These are phyloP conservation scores for Minunthozetes semirufus DNA, from an alignment of 2,888 invertebrate species.

Conservation along the genomic window DNA sequence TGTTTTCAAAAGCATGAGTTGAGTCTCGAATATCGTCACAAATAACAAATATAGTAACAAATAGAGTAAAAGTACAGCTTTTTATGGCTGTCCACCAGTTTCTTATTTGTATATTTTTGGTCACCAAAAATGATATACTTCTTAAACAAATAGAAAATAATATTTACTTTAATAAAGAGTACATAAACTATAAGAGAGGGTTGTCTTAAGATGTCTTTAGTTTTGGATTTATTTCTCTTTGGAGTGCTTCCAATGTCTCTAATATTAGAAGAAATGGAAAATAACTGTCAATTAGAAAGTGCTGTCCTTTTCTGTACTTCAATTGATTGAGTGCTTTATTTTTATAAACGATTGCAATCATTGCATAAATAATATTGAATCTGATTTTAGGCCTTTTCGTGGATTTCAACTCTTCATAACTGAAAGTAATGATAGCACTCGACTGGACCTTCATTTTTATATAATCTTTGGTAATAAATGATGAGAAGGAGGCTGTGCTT, in stretches of 20 bases:
- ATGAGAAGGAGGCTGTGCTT: too few species aligned
- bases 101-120: background rate
- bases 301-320: background rate
- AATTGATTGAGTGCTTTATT: background rate
- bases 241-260: background rate
- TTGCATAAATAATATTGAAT: background rate
- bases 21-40: too few species aligned
- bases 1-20: too few species aligned
- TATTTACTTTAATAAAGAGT: background rate
- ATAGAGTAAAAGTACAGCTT: background rate
- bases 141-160: background rate
- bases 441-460: too few species aligned
- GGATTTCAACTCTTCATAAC: background rate
- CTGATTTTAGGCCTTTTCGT: background rate
- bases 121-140: background rate
- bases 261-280: background rate
- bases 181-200: background rate
- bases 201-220: background rate
- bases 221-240: too few species aligned
- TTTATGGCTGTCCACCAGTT: background rate
- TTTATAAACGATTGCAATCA: background rate
- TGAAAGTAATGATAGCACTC: background rate
- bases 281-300: background rate
- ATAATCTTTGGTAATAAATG: too few species aligned
- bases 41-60: too few species aligned